Base-by-base conservation (phyloP, 2,888 invertebrate species). In the Trissoscelio sp. region DNA sequence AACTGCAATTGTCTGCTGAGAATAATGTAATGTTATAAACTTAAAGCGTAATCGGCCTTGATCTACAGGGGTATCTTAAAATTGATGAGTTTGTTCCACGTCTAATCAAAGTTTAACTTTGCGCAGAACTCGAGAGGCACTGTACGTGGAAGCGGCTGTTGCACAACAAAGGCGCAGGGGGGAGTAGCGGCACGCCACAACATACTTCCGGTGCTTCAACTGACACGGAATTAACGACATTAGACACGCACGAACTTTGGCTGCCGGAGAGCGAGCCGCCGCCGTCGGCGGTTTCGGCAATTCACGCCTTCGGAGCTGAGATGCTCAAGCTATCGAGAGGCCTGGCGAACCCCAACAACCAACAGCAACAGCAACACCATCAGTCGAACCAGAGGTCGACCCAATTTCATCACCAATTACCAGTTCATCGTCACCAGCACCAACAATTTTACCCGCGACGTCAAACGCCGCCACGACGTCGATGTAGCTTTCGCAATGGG, bases 191-290 rank as follows among this genome's bases (percentile, higher is more conserved):
- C 11, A 94, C 95, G 0, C 95, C 94, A 11, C 94, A 95, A 86
- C 95, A 95, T 89, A 93, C 93, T 85, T 96, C 96, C 1, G 96
- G 94, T 0, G 94, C 95, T 1, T 96, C 96, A 3, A 96, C 96
- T 0, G 97, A 97, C 88, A 96, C 96, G 1, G 97, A 97, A 90
- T 93, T 96, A 31, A 96, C 96, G 44, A 96, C 96, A 0, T 93
- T 97, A 83, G 96, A 96, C 89, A 96, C 96, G 11, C 95, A 96
- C 89, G 96, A 97, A 83, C 93, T 97, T 2, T 97, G 96, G 96
- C 93, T 96, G 39, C 95, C 95, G 79, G 94, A 94, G 84, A 92
- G 93, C 91, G 96, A 96, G 89, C 95, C 95, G 39, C 95, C 95
- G 80, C 96, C 96, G 24, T 96, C 95, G 86, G 95, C 96, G 83